Percentiles rank a stretch among this genome's conserved stretches.
Conservation (phyloP, 1,140 invertebrate species). For the Akabosia matsudoensis region DNA sequence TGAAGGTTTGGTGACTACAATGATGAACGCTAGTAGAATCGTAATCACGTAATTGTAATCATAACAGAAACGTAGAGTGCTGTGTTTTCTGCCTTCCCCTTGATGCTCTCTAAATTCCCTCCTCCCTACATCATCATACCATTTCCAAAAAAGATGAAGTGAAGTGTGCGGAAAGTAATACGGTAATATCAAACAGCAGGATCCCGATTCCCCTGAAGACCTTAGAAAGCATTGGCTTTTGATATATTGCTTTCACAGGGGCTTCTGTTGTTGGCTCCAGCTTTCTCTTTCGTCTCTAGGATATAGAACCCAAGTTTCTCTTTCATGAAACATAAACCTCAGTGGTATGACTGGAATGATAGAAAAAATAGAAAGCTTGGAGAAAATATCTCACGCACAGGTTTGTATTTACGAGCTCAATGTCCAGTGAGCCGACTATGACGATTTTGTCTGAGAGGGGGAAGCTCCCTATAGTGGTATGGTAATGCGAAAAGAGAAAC, state of each 20-base stretch:
- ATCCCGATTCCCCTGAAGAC: slow-evolving; percentile 5
- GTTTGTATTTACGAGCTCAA: not conserved
- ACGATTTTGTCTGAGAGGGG: not conserved
- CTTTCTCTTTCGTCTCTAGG: slow-evolving; percentile 7
- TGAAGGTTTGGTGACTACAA: not conserved
- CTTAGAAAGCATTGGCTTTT: slow-evolving; percentile 7
- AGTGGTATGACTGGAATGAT: not conserved
- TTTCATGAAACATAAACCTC: not conserved
- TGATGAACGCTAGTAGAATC: not conserved
- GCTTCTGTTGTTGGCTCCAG: not conserved
- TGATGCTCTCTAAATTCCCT: not conserved
- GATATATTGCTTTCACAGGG: slow-evolving; percentile 22
- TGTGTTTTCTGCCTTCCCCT: not conserved
- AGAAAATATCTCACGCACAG: not conserved
- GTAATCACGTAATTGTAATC: slow-evolving; percentile 22
- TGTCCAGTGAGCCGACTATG: not conserved
- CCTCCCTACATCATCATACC: slow-evolving; percentile 6
- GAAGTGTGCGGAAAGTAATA: not conserved
- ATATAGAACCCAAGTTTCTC: not conserved
- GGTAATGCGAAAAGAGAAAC: not conserved
- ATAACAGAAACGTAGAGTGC: no score
- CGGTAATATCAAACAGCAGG: not conserved
- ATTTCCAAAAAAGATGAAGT: not conserved
- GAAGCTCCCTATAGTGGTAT: not conserved
- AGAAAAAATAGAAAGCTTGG: not conserved